These are phyloP conservation scores for Lipotes vexillifer DNA, from an alignment of 2,113 vertebrate species.

Conservation along the genomic window DNA sequence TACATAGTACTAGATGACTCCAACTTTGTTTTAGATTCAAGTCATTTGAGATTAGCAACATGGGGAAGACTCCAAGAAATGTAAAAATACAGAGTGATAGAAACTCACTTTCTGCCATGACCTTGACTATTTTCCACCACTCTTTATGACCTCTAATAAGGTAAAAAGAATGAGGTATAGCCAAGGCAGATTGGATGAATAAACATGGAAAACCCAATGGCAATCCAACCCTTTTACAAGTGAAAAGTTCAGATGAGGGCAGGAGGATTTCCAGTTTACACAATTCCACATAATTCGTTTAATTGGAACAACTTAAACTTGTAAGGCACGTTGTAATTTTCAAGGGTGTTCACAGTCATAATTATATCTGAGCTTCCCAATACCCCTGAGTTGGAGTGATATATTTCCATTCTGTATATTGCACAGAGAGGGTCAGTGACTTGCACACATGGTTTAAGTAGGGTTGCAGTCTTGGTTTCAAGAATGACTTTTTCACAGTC, in stretches of 20 bases:
- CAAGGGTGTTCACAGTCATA: background rate
- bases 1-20: background rate
- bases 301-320: background rate
- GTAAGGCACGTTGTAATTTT: background rate
- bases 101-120: background rate
- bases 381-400: background rate
- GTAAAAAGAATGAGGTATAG: background rate
- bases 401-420: background rate
- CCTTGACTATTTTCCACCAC: background rate
- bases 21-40: background rate
- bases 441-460: background rate
- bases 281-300: background rate
- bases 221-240: background rate
- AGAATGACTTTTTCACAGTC: background rate
- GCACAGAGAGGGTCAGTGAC: background rate
- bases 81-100: background rate
- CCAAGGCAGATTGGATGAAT: background rate
- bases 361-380: background rate
- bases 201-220: background rate
- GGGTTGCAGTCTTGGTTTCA: background rate
- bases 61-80: background rate
- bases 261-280: background rate
- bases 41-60: background rate
- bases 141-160: background rate
- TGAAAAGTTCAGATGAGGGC: background rate